Percentiles rank a stretch among this genome's conserved stretches.
Evolutionary conservation across 2,888 invertebrate genomes (phyloP).

Genomic region (Suillia variegata): DNA sequence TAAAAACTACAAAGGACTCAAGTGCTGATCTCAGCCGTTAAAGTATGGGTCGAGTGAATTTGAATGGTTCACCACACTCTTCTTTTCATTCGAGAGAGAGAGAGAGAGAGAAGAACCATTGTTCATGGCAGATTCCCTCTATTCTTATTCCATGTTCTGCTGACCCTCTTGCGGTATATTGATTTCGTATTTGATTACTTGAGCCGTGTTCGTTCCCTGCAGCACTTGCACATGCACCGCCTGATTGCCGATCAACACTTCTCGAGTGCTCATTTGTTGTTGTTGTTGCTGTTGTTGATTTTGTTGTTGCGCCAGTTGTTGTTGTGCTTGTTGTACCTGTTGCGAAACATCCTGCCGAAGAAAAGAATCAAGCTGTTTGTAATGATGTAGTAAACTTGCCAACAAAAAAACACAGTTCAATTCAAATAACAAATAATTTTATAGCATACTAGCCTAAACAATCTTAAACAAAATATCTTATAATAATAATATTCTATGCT

Average conservation of each 20-base stretch:
- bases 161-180: constrained; percentile 59
- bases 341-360: constrained; percentile 46
- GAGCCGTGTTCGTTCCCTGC: constrained; percentile 54
- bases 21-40: no score
- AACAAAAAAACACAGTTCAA: constrained; percentile 31
- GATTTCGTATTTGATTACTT: constrained; percentile 51
- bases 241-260: constrained; percentile 62
- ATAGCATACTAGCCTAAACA: no score
- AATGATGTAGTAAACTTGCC: constrained; percentile 42
- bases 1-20: no score
- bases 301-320: constrained; percentile 49
- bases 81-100: no score
- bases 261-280: constrained; percentile 54
- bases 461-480: no score
- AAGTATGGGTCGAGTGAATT: background rate
- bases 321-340: constrained; percentile 58
- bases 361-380: constrained; percentile 23
- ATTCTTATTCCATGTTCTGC: constrained; percentile 2
- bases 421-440: background rate
- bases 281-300: constrained; percentile 47
- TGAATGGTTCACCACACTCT: background rate
- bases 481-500: no score
- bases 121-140: no score
- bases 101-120: no score
- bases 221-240: constrained; percentile 59